phyloP scores from a whole-genome alignment of 2,113 vertebrate genomes.

The Ceyx melanurus region DNA sequence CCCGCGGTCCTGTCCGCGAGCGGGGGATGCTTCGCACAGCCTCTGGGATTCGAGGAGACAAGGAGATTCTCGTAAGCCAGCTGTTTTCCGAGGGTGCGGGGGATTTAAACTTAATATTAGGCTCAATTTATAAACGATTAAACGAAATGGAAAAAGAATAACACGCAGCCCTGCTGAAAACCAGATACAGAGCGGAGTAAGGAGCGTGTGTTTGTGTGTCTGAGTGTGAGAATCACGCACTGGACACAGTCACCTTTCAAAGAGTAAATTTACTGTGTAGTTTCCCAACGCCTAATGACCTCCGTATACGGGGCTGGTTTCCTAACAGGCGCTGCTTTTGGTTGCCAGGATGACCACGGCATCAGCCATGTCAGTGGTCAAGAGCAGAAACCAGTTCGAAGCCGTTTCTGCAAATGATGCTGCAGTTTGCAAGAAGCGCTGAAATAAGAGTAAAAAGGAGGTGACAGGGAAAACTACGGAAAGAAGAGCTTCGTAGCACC shows the following conservation, averaged over 20 bases:
- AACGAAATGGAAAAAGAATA: neutral
- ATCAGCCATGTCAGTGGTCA: neutral
- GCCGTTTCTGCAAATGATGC: neutral
- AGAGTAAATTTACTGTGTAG: neutral
- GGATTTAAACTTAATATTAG: neutral
- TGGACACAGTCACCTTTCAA: neutral
- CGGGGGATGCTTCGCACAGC: neutral
- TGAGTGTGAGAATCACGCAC: rapidly evolving
- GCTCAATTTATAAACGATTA: neutral
- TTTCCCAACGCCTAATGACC: neutral
- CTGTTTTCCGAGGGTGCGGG: neutral
- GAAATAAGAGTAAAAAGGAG: neutral
- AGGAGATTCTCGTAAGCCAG: neutral
- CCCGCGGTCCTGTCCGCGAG: rapidly evolving
- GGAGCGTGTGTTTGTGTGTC: rapidly evolving
- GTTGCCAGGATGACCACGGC: neutral
- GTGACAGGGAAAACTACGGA: neutral
- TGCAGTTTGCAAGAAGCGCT: neutral
- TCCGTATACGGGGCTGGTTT: neutral
- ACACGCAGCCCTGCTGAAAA: neutral
- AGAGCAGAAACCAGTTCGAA: neutral
- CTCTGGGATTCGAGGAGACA: neutral
- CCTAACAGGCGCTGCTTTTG: neutral
- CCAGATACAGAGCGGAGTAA: neutral
- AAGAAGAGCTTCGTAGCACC: neutral